A percentile compares a stretch with the other conserved stretches of the same genome.
phyloP scores from a whole-genome alignment of 2,113 vertebrate species.

The Tragelaphus strepsiceros region DNA sequence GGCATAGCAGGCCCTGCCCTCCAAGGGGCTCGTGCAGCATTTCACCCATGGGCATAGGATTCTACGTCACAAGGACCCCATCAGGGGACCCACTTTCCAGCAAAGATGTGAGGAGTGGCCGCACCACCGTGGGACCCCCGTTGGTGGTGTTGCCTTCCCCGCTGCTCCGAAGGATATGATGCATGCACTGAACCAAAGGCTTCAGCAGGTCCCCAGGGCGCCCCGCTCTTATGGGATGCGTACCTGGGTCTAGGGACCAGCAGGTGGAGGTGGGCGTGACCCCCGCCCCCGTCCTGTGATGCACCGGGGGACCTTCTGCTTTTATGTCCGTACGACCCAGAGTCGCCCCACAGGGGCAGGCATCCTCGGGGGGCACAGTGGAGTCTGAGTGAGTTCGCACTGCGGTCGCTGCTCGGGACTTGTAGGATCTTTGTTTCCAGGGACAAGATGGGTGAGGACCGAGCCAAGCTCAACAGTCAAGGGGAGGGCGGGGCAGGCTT shows the following conservation, averaged over 20 bases:
- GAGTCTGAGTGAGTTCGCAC: background rate
- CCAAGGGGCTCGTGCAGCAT: background rate
- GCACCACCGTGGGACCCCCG: too few species aligned
- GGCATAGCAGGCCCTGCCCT: background rate
- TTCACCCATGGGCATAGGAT: background rate
- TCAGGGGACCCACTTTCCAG: background rate
- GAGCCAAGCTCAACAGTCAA: background rate
- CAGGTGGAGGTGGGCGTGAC: too few species aligned
- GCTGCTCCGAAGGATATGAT: background rate
- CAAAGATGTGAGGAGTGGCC: background rate
- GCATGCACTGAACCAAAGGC: background rate
- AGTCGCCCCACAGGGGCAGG: background rate
- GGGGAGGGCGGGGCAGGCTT: fast-evolving
- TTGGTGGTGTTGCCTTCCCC: background rate
- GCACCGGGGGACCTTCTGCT: background rate
- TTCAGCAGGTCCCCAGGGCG: background rate
- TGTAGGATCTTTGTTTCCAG: background rate
- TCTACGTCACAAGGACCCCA: background rate
- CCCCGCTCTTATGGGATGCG: background rate
- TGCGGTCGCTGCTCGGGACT: background rate
- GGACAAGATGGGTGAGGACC: too few species aligned
- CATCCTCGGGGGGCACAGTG: background rate
- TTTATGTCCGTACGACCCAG: background rate
- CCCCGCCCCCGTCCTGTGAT: background rate
- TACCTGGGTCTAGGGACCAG: background rate